phyloP scores from a whole-genome alignment of 2,113 vertebrate species.

The Sylvilagus bachmani region DNA sequence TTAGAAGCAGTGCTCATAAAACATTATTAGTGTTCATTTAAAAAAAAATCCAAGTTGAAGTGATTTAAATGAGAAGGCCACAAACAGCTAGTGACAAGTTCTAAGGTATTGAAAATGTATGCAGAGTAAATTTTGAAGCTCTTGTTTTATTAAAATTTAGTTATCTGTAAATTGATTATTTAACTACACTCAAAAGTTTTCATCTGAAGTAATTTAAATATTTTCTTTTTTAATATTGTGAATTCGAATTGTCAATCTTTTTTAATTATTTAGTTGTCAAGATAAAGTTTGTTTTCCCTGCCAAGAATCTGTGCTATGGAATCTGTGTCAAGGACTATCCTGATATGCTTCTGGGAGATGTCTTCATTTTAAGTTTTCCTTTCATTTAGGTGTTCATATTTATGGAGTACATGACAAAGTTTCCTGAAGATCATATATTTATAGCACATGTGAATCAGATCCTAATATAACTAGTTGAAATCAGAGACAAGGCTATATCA shows the following conservation, averaged over 20 bases:
- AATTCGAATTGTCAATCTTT: neutral
- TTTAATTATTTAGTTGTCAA: conserved; percentile 28
- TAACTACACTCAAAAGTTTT: neutral
- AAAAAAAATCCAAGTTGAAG: neutral
- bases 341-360: neutral
- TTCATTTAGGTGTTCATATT: neutral
- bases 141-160: conserved; percentile 38
- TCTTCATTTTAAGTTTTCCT: neutral
- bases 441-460: neutral
- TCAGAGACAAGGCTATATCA: neutral
- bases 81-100: neutral
- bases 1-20: neutral
- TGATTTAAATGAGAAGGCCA: neutral
- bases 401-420: neutral
- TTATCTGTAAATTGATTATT: neutral
- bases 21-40: neutral
- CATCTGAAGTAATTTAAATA: conserved; percentile 26
- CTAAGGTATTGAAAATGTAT: neutral
- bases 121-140: neutral
- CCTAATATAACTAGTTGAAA: neutral
- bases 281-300: conserved; percentile 2
- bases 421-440: neutral
- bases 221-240: neutral
- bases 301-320: neutral
- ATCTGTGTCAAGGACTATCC: neutral